phyloP scores from a whole-genome alignment of 1,140 invertebrate genomes.

The Microplitis mediator region DNA sequence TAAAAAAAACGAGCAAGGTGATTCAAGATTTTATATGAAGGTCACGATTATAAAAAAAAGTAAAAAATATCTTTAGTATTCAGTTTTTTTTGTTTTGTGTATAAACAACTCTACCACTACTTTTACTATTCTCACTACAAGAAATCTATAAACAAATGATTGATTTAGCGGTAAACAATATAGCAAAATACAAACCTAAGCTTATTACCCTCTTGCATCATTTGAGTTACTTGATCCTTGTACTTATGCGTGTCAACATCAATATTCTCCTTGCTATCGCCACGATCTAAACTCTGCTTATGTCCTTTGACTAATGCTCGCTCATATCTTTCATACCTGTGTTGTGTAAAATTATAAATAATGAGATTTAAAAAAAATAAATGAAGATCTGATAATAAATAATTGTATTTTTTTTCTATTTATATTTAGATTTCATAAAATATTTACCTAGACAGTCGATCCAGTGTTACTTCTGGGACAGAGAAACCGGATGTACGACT shows the following conservation, averaged over 20 bases:
- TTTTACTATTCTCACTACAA: not conserved
- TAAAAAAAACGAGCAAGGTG: constrained; percentile 45
- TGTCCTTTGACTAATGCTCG: constrained; percentile 66
- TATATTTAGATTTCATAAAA: not conserved
- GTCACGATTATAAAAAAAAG: constrained; percentile 7
- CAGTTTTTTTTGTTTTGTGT: too few relatives aligned
- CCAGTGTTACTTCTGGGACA: constrained; percentile 57
- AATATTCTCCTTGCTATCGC: constrained; percentile 56
- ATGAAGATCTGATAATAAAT: constrained; percentile 7
- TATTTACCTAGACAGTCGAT: constrained; percentile 56
- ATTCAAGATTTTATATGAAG: not conserved
- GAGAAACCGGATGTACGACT: constrained; percentile 60
- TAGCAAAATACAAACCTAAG: constrained; percentile 60
- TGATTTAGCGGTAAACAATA: not conserved
- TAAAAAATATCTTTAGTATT: not conserved
- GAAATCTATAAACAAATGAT: constrained; percentile 8
- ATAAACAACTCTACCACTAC: not conserved
- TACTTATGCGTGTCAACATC: constrained; percentile 56
- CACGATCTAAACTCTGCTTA: constrained; percentile 56
- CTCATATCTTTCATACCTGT: constrained; percentile 64
- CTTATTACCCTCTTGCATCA: constrained; percentile 61
- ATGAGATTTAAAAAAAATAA: not conserved
- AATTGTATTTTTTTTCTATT: constrained; percentile 14
- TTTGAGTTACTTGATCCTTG: constrained; percentile 57
- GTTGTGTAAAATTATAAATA: constrained; percentile 25